Base-by-base conservation (phyloP, 2,797 vertebrate genomes). In the Lithobates pipiens region DNA sequence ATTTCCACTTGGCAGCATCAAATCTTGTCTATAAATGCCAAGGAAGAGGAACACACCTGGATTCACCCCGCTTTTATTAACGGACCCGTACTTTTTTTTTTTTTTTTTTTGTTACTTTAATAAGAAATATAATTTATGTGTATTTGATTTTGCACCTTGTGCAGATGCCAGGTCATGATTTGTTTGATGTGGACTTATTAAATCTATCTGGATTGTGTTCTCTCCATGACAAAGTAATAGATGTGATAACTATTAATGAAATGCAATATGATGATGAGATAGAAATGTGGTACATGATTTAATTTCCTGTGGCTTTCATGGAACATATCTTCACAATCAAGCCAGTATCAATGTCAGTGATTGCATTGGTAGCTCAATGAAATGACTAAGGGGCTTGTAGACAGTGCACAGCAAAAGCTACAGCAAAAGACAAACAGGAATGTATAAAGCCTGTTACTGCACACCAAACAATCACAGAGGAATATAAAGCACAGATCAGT, bases 171-270 rank as follows among this genome's bases (percentile, higher is more conserved):
- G 18, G 29, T 29, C 42, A 71, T 54, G 67, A 54, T 71, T 44
- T 34, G 78, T 50, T 46, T 57, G 68, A 68, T 50, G 65, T 61
- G 4, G 18, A 39, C 68, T 71, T 71, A 80, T 80, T 80, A 71
- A 54, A 71, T 80, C 42, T 34, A 15, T 71, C 27, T 57, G 46
- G 29, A 70, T 54, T 57, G 18, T 25, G 23, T 29, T 29, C 65
- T 69, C 39, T 67, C 13, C 67, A 15, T 34, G 46, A 27, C 69
- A 68, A 80, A 71, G 54, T 54, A 71, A 1, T 89, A 0, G 32
- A 89, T 63, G 23, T 44, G 80, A 73, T 74, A 73, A 27, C 57
- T 36, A 63, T 2, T 67, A 82, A 74, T 82, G 32, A 74, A 74
- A 74, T 65, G 57, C 36, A 46, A 46, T 74, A 81, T 69, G 50